These are phyloP conservation scores for Astreopora myriophthalma DNA, from an alignment of 64 coral and sea anemone species.

Conservation along the genomic window DNA sequence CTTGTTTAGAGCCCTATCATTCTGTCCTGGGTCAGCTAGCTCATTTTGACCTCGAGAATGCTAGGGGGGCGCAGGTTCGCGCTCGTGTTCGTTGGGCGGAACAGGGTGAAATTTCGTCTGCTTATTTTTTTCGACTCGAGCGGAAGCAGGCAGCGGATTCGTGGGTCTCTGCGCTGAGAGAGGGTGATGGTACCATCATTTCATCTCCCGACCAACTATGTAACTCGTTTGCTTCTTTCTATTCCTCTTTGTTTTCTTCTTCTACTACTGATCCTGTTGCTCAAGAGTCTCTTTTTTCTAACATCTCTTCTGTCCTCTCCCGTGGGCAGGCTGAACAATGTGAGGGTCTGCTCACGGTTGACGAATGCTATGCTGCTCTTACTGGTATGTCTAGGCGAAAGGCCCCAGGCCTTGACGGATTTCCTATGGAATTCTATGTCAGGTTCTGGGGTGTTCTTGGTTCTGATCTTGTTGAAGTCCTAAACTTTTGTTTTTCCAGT, in stretches of 20 bases:
- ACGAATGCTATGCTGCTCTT: not conserved
- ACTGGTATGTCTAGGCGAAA: not conserved
- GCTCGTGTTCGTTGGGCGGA: not conserved
- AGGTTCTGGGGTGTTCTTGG: not conserved
- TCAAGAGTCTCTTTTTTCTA: not conserved
- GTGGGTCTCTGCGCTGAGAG: not conserved
- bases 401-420: not conserved
- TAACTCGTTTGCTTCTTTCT: not conserved
- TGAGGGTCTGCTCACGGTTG: not conserved
- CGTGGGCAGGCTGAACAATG: not conserved
- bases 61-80: not conserved
- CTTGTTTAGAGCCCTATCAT: not conserved
- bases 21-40: not conserved
- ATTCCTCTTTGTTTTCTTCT: not conserved
- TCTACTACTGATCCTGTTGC: not conserved
- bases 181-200: not conserved
- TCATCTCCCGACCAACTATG: not conserved
- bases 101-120: not conserved
- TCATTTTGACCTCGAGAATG: not conserved
- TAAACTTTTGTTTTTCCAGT: not conserved
- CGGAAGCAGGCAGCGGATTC: not conserved
- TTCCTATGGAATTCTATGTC: slow-evolving; percentile 20
- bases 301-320: not conserved
- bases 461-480: not conserved
- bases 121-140: not conserved